Evolutionary conservation across 2,113 vertebrate species (phyloP).

Genomic region (Zosterops hypoxanthus): DNA sequence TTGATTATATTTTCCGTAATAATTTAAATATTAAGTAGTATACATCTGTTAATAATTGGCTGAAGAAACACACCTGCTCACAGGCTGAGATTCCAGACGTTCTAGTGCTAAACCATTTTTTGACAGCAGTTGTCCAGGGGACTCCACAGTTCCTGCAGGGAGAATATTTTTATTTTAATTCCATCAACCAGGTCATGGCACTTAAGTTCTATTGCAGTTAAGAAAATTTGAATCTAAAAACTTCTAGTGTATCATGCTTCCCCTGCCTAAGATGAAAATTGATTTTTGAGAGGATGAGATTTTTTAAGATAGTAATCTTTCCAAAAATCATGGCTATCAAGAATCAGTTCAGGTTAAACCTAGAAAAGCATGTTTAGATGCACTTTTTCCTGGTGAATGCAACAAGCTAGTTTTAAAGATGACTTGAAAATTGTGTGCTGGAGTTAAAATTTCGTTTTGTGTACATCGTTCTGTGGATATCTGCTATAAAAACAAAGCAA

Average conservation of each 20-base stretch:
- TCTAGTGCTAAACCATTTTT: not conserved
- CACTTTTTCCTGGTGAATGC: not conserved
- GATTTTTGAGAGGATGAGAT: not conserved
- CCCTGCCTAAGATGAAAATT: not conserved
- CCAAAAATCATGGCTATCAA: not conserved
- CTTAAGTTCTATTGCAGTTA: not conserved
- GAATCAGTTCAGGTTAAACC: not conserved
- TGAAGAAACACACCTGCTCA: not conserved
- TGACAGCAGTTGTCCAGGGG: not conserved
- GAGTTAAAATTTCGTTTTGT: not conserved
- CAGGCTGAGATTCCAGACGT: not conserved
- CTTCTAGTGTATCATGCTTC: accelerated
- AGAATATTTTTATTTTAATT: not conserved
- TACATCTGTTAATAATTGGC: not conserved
- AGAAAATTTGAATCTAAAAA: not conserved
- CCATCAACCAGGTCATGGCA: not conserved
- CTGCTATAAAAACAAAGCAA: not conserved
- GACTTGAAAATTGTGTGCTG: not conserved
- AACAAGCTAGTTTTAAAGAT: not conserved
- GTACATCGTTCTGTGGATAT: not conserved
- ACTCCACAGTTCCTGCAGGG: not conserved
- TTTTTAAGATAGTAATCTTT: not conserved
- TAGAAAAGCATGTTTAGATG: not conserved
- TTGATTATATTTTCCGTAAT: not conserved
- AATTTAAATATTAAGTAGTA: not conserved